A percentile compares a stretch with the other conserved stretches of the same genome.
These are phyloP conservation scores for Epizoanthus fatuus DNA, from an alignment of 92 coral and sea anemone genomes.

Conservation along the genomic window DNA sequence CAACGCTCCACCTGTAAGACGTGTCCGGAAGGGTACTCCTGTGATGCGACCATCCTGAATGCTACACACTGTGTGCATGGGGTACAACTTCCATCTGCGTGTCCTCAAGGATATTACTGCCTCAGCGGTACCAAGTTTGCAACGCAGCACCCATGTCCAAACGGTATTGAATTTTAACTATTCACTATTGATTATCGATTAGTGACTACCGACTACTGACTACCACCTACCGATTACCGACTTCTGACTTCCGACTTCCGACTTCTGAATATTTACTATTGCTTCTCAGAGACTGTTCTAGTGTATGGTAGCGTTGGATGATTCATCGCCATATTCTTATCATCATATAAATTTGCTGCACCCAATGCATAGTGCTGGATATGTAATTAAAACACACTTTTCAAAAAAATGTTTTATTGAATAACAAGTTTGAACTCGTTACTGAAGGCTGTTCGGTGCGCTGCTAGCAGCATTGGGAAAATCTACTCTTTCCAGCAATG, in stretches of 20 bases:
- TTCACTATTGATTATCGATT: neutral
- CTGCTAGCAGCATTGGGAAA: no score
- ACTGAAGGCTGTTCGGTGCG: no score
- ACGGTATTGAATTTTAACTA: conserved; percentile 62
- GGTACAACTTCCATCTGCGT: conserved; percentile 92
- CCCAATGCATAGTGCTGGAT: no score
- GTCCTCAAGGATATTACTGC: conserved; percentile 93
- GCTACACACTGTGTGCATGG: conserved; percentile 93
- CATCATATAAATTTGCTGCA: no score
- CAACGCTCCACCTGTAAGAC: conserved; percentile 82
- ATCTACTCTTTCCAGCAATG: no score
- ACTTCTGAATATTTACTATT: neutral
- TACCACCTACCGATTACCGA: neutral
- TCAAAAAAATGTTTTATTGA: no score
- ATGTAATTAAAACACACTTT: no score
- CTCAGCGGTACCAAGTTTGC: conserved; percentile 92
- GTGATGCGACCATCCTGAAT: conserved; percentile 94
- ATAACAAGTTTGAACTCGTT: no score
- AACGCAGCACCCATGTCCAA: conserved; percentile 91
- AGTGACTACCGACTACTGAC: neutral
- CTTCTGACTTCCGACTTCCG: no score
- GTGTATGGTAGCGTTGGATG: neutral
- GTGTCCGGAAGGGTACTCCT: conserved; percentile 95
- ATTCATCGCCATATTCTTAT: neutral
- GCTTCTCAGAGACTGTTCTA: no score